phyloP scores from a whole-genome alignment of 2,888 invertebrate species.

The Calliopum simillimum region DNA sequence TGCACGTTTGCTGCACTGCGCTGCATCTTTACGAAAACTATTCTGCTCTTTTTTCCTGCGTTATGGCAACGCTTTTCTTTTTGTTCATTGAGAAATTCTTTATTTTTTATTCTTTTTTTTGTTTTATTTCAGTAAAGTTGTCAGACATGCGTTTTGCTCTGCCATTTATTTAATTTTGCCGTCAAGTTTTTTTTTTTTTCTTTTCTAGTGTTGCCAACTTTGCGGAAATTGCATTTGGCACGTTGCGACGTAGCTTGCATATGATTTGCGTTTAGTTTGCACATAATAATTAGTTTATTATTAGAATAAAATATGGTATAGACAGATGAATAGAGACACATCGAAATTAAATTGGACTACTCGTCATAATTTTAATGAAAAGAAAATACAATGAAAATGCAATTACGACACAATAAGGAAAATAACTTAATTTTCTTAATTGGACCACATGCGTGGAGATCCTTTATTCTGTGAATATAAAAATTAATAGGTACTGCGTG shows the following conservation, averaged over 20 bases:
- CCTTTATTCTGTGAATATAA: too few relatives aligned
- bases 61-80: background rate
- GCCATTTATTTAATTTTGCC: background rate
- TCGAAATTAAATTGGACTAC: too few relatives aligned
- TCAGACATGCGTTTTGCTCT: conserved; percentile 30
- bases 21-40: too few relatives aligned
- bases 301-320: background rate
- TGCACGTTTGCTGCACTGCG: too few relatives aligned
- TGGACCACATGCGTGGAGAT: too few relatives aligned
- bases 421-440: too few relatives aligned
- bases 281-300: conserved; percentile 28
- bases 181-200: background rate
- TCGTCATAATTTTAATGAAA: too few relatives aligned
- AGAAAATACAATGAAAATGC: too few relatives aligned
- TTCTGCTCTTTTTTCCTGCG: background rate
- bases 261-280: conserved; percentile 11
- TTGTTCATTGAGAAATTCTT: conserved; percentile 13
- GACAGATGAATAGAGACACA: too few relatives aligned
- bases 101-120: background rate
- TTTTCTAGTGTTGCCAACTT: conserved; percentile 10
- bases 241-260: conserved; percentile 23
- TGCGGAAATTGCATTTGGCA: conserved; percentile 27
- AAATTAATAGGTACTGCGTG: too few relatives aligned
- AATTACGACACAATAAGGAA: too few relatives aligned
- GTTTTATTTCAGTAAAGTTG: conserved; percentile 1